Base-by-base conservation (phyloP, 2,797 vertebrate species). In the Macroramphosus scolopax region DNA sequence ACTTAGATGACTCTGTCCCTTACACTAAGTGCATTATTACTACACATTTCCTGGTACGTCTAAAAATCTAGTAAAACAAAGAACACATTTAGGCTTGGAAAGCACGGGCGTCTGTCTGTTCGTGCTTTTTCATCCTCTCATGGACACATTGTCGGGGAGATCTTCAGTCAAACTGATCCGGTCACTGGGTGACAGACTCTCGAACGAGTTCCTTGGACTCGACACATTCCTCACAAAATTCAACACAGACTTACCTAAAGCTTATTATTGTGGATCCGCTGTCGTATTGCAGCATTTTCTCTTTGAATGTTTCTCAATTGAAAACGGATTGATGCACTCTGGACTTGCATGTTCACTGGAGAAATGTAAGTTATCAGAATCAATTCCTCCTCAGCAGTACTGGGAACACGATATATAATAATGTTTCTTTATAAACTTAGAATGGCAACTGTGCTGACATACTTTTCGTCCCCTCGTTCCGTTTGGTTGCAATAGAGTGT, bases 1-100 rank as follows among this genome's bases (percentile, higher is more conserved):
- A 48, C 16, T 43, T 44, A 15, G 31, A 42, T 13, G 15, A 47
- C 13, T 8, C 33, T 44, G 59, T 63, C 51, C 47, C 52, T 32
- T 39, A 78, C 75, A 82, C 75, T 51, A 84, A 85, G 80, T 84
- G 75, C 78, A 80, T 83, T 85, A 72, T 71, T 64, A 63, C 35
- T 37, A 46, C 47, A 44, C 49, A 67, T 36, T 37, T 55, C 39
- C 51, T 37, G 51, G 41, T 51, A 33, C 62, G 53, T 58, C 63
- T 30, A 68, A 53, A 45, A 41, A 13, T 30, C 39, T 36, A 51
- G 35, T 29, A 52, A 54, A 62, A 28, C 52, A 35, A 45, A 46
- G 48, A 64, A 28, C 33, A 17, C 34, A 43, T n/a, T 17, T 16
- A 22, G 17, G 32, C 14, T 48, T 48, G 54, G 20, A 39, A 12